A percentile compares a stretch with the other conserved stretches of the same genome.
phyloP scores from a whole-genome alignment of 2,888 invertebrate species.

The Beris chalybata region DNA sequence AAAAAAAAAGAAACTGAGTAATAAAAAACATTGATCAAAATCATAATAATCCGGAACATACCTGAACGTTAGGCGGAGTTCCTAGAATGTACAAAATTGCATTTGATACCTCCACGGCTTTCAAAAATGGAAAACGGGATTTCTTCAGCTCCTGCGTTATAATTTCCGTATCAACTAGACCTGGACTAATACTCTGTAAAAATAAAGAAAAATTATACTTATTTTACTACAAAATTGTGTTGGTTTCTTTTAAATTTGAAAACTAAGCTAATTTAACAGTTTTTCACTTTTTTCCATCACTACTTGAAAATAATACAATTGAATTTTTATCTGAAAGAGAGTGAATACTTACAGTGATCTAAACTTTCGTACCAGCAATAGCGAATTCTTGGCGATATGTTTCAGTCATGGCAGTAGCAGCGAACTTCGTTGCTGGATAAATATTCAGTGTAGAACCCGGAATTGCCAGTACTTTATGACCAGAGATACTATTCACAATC shows the following conservation, averaged over 20 bases:
- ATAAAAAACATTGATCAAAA: no score
- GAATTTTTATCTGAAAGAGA: no score
- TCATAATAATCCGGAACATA: constrained; percentile 27
- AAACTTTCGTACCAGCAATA: constrained; percentile 43
- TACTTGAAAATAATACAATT: no score
- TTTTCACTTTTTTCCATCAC: no score
- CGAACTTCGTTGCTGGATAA: constrained; percentile 51
- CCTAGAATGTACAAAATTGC: constrained; percentile 42
- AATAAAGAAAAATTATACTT: no score
- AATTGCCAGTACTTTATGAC: constrained; percentile 45
- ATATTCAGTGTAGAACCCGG: constrained; percentile 45
- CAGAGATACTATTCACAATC: constrained; percentile 51
- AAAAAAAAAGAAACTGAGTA: not conserved
- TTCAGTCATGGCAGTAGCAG: constrained; percentile 52
- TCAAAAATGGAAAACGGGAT: constrained; percentile 38
- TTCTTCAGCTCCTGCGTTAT: constrained; percentile 43
- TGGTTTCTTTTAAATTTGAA: no score
- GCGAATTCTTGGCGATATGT: constrained; percentile 13
- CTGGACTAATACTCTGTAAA: constrained; percentile 46
- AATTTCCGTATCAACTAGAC: constrained; percentile 53
- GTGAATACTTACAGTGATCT: constrained; percentile 49
- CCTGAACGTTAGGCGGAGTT: constrained; percentile 47
- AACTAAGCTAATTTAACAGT: no score
- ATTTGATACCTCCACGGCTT: constrained; percentile 33
- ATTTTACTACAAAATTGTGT: no score